phyloP scores from a whole-genome alignment of 2,797 vertebrate species.

The Crocodylus rhombifer region DNA sequence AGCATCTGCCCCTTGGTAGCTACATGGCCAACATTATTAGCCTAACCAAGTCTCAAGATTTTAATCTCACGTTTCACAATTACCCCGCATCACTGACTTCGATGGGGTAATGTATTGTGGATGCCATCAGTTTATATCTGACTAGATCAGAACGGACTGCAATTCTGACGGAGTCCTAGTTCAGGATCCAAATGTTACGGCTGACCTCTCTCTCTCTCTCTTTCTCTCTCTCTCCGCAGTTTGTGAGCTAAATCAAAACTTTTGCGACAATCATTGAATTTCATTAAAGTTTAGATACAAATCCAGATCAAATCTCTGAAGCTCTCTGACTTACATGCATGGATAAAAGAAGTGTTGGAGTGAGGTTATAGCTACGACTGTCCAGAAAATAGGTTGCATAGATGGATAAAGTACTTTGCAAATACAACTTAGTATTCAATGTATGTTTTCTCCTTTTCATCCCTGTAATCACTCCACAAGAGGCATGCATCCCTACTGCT shows the following conservation, averaged over 20 bases:
- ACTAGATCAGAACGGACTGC: too few species aligned
- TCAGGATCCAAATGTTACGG: neutral
- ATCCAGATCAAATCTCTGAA: neutral
- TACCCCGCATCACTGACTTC: neutral
- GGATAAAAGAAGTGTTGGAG: neutral
- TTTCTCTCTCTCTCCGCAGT: neutral
- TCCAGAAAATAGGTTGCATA: too few species aligned
- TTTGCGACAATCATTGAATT: neutral
- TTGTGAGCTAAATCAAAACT: neutral
- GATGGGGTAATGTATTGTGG: neutral
- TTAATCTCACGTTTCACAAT: constrained; percentile 4
- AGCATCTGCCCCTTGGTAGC: neutral
- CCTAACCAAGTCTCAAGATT: neutral
- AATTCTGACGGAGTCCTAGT: neutral
- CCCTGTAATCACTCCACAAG: too few species aligned
- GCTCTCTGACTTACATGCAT: neutral
- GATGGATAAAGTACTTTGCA: too few species aligned
- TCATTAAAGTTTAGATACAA: neutral
- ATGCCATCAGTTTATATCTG: neutral
- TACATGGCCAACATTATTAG: neutral
- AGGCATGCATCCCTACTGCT: too few species aligned
- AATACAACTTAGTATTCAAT: too few species aligned
- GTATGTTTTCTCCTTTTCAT: too few species aligned
- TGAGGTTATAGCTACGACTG: too few species aligned
- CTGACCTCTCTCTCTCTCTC: neutral